phyloP scores from a whole-genome alignment of 2,888 invertebrate genomes.

The Baronia brevicornis region DNA sequence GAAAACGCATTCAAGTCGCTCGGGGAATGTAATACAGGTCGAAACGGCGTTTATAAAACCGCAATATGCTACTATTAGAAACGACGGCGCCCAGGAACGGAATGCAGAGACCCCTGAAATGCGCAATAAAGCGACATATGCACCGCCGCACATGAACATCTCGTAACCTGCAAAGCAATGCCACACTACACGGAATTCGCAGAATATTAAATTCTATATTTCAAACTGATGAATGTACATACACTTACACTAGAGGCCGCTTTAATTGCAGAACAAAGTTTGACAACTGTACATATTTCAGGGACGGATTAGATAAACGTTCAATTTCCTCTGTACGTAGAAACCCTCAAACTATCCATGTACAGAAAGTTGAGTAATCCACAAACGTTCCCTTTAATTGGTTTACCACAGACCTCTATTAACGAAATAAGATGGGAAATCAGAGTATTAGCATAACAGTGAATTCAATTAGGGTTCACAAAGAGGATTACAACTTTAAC shows the following conservation, averaged over 20 bases:
- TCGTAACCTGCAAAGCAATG: slow-evolving; percentile 20
- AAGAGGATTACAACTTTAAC: slow-evolving; percentile 76
- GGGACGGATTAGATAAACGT: slow-evolving; percentile 34
- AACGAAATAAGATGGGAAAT: slow-evolving; percentile 75
- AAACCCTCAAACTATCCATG: slow-evolving; percentile 54
- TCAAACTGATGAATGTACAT: slow-evolving; percentile 23
- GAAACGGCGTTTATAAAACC: slow-evolving; percentile 57
- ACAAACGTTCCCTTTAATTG: slow-evolving; percentile 71
- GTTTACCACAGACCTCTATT: slow-evolving; percentile 73
- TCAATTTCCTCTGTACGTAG: slow-evolving; percentile 45
- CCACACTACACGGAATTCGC: slow-evolving; percentile 16
- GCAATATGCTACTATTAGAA: slow-evolving; percentile 51
- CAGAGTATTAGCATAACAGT: slow-evolving; percentile 76
- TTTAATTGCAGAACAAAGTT: slow-evolving; percentile 26
- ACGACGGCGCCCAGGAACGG: slow-evolving; percentile 39
- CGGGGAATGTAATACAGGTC: slow-evolving; percentile 51
- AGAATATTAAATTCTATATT: slow-evolving; percentile 33
- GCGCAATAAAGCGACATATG: slow-evolving; percentile 51
- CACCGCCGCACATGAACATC: slow-evolving; percentile 34
- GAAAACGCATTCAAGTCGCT: slow-evolving; percentile 32
- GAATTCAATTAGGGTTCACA: slow-evolving; percentile 74
- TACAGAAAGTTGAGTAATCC: slow-evolving; percentile 67
- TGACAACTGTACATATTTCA: slow-evolving; percentile 20
- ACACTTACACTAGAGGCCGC: slow-evolving; percentile 12
- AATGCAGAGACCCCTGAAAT: slow-evolving; percentile 50